Evolutionary conservation across 2,888 invertebrate genomes (phyloP), one percentile per base, ranked within the genome.

Genomic region (Lasioglossum villosulum): DNA sequence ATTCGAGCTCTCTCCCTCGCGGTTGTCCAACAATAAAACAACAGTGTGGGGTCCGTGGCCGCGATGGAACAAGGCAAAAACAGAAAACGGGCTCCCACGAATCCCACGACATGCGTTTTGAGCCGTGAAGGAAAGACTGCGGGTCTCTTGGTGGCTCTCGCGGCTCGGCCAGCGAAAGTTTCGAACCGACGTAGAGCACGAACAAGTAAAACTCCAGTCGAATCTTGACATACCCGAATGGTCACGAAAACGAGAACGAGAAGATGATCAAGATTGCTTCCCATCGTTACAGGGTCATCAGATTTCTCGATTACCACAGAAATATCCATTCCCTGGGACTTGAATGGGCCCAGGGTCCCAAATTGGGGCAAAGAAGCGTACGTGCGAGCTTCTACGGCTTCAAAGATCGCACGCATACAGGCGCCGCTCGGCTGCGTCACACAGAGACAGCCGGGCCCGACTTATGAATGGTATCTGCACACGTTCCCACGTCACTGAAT

Each of bases 61-160:
- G 86, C 89, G 84, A 86, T 89, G 87, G 86, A 90, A 91, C 91
- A 89, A 89, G 89, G 90, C 88, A 90, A 88, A 89, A 92, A 91
- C 90, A 88, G 90, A 89, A 92, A 91, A 91, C 86, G 90, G 92
- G 91, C 92, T 93, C 93, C 92, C 92, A 93, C 91, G 92, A 93
- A 89, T 92, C 91, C 92, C 90, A 90, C 91, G 90, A 90, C 90
- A 87, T 88, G 91, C 91, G 89, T 91, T 90, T 89, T 86, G 89
- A 91, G 87, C 89, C 89, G 87, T 84, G 90, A 91, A 90, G 91
- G 87, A 92, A 92, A 92, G 90, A 90, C 90, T 89, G 90, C 89
- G 90, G 86, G 88, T 91, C 90, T 89, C 88, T 82, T 68, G 81
- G 89, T 83, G 85, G 86, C 86, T 90, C 87, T 85, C 83, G 82